Conservation (phyloP, 1,140 invertebrate genomes). For the Drosophila hydei region DNA sequence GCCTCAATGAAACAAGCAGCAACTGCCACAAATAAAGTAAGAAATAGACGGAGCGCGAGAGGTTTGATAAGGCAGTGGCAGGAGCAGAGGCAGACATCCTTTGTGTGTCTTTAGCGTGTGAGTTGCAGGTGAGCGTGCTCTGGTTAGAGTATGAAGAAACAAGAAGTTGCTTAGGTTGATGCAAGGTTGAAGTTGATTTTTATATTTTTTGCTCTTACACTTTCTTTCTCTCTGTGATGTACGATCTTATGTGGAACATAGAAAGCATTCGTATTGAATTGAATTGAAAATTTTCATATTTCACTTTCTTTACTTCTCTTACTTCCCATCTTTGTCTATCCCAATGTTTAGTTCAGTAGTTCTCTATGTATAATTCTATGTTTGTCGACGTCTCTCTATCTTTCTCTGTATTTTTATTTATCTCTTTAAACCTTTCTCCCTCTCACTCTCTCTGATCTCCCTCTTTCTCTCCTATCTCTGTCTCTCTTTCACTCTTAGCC, state of each 20-base stretch:
- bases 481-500: not conserved
- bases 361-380: too few species aligned
- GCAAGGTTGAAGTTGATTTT: too few species aligned
- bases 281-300: not conserved
- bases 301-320: not conserved
- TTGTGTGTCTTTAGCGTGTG: slow-evolving; percentile 2
- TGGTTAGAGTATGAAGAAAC: not conserved
- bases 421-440: not conserved
- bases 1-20: slow-evolving; percentile 46
- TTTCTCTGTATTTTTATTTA: not conserved
- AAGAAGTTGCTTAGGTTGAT: too few species aligned
- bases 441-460: not conserved
- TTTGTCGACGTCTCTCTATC: not conserved
- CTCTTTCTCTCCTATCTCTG: not conserved
- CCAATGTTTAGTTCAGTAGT: too few species aligned
- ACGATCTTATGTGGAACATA: not conserved
- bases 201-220: too few species aligned
- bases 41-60: not conserved
- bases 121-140: not conserved
- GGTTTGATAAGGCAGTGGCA: not conserved
- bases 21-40: slow-evolving; percentile 13
- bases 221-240: too few species aligned
- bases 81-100: not conserved
- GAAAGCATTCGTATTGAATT: not conserved
- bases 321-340: not conserved